These are phyloP conservation scores for Empidonax alnorum DNA, from an alignment of 2,113 vertebrate genomes.

Conservation along the genomic window DNA sequence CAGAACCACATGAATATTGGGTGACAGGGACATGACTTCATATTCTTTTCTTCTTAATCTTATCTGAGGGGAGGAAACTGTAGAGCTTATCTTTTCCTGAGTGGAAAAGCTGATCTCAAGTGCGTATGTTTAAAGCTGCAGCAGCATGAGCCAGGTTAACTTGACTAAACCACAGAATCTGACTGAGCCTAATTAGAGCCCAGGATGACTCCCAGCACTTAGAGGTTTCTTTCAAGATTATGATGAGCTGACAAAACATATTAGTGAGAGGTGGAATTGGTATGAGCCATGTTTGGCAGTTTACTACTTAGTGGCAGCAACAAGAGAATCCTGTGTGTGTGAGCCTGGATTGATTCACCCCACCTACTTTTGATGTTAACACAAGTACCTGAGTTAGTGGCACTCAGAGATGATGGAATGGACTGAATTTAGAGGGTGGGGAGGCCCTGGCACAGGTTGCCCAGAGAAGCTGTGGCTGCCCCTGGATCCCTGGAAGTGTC, in stretches of 20 bases:
- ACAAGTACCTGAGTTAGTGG: too few relatives aligned
- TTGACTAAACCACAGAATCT: background rate
- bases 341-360: background rate
- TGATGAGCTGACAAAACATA: slow-evolving; percentile 44
- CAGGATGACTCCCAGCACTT: slow-evolving; percentile 24
- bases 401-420: accelerated
- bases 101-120: slow-evolving; percentile 35
- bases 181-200: slow-evolving; percentile 11
- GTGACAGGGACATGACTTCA: background rate
- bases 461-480: background rate
- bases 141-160: background rate
- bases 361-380: background rate
- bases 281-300: background rate
- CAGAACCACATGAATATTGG: background rate
- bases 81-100: background rate
- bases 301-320: background rate
- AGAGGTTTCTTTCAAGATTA: slow-evolving; percentile 26
- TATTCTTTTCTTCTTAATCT: slow-evolving; percentile 7
- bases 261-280: slow-evolving; percentile 16
- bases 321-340: background rate
- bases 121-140: background rate
- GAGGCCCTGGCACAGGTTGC: background rate
- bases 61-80: slow-evolving; percentile 19
- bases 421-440: background rate
- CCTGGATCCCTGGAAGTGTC: background rate